phyloP scores from a whole-genome alignment of 2,797 vertebrate species.

The Cossypha polioptera region DNA sequence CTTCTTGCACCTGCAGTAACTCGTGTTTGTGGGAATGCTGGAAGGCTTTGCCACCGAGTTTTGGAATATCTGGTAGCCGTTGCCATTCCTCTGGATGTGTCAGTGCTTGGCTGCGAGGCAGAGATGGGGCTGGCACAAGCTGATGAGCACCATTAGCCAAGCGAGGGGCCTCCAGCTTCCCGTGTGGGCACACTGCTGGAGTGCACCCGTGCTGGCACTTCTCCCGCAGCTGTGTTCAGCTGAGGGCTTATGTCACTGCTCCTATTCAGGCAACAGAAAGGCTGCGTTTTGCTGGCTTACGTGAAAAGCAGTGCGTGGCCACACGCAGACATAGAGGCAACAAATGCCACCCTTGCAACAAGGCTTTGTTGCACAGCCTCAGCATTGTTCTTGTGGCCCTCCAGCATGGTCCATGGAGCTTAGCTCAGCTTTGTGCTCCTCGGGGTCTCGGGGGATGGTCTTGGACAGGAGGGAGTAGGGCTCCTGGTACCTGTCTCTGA shows the following conservation, averaged over 20 bases:
- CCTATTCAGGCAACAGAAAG: slow-evolving; percentile 57
- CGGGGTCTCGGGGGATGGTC: not conserved
- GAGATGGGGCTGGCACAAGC: not conserved
- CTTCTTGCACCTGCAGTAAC: not conserved
- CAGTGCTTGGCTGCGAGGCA: not conserved
- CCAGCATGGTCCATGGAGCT: slow-evolving; percentile 44
- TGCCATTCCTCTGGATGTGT: not conserved
- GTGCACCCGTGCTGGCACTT: slow-evolving; percentile 33
- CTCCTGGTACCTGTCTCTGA: not conserved
- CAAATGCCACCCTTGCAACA: slow-evolving; percentile 60
- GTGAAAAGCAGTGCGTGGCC: slow-evolving; percentile 58
- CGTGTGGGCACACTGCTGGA: not conserved
- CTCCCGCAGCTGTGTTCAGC: slow-evolving; percentile 50
- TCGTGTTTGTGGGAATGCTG: not conserved
- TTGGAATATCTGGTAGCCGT: not conserved
- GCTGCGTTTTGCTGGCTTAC: slow-evolving; percentile 60
- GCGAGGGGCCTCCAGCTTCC: not conserved
- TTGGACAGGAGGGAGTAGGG: not conserved
- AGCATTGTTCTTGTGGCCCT: slow-evolving; percentile 55
- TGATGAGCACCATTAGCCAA: not conserved
- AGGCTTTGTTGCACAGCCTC: slow-evolving; percentile 56
- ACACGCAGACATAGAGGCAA: slow-evolving; percentile 40
- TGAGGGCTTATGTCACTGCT: slow-evolving; percentile 60
- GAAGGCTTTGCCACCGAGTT: not conserved
- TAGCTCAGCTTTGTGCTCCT: slow-evolving; percentile 19